Evolutionary conservation across 2,888 invertebrate genomes (phyloP), one percentile per base, ranked within the genome.

Genomic region (Netelia fuscicornis): DNA sequence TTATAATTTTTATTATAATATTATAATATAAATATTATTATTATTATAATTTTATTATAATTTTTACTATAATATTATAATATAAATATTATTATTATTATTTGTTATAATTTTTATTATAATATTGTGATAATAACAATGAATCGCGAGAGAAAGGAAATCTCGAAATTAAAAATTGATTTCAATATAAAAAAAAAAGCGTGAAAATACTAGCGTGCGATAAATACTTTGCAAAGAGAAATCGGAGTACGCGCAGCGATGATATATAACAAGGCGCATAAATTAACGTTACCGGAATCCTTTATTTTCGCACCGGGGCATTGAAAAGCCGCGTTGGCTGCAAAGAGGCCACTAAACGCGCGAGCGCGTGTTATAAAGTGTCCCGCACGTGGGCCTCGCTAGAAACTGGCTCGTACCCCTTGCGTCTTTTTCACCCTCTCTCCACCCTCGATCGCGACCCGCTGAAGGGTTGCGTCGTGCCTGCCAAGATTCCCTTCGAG

Each of bases 271-370:
- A 52, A 44, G 44, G 71, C 52, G 58, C 71, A 67, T 77, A 81
- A 65, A 76, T 65, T 77, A 62, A 37, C 80, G 76, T 86, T 87
- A 86, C 23, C 81, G 67, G 88, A 87, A 89, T 89, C 86, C 76
- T 84, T 79, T 86, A 84, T 86, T 89, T 87, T 86, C 84, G 81
- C 77, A 74, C 86, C 72, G 62, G 72, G 83, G 71, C 72, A 56
- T 87, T 89, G 83, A 85, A 87, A 77, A 81, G 84, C 84, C 80
- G 65, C 80, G 81, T 30, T 60, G 87, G 74, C 89, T 88, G 89
- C 86, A 88, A 88, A 89, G 89, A 89, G 86, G 89, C 87, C 86
- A 84, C 77, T 84, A 71, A 75, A 48, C 75, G 72, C 52, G 60
- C 56, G 60, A 17, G 37, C 30, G 48, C 58, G 56, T 30, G 30